Base-by-base conservation (phyloP, 2,797 vertebrate genomes). In the Chaetodon trifasciatus region DNA sequence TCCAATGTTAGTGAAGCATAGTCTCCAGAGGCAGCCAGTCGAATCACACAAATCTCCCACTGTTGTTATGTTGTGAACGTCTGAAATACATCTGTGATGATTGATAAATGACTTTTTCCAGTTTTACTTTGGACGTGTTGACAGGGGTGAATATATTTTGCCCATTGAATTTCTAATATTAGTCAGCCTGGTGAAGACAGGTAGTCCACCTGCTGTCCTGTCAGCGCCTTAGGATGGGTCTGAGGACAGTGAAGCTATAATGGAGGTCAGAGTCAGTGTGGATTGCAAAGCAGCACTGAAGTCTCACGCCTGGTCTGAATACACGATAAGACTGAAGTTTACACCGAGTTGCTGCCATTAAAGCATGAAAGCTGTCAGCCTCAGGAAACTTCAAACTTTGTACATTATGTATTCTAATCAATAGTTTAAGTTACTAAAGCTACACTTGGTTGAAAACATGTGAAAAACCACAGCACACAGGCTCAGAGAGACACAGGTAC, bases 241-340 rank as follows among this genome's bases (percentile, higher is more conserved):
- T 5, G 57, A 61, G 52, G 64, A 77, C 56, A 50, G 47, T 70
- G 8, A 67, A 44, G 56, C 63, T 13, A 21, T 47, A 60, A 21
- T 13, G 2, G 53, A 81, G 19, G 71, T 49, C 17, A 2, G 32
- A 12, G 39, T 19, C 15, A 1, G 13, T 57, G 70, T 56, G 12
- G 35, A 19, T 60, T 35, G 6, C 4, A 47, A 40, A 55, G 12
- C 11, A 23, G 23, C 11, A 9, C 53, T 6, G 13, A n/a, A 4
- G 11, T 19, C 32, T 60, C 53, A 8, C 11, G 37, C 50, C 47
- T 63, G 50, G 44, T 72, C 35, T 49, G 9, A 53, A 35, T 15
- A 47, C 1, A 6, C 4, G 35, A 71, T 12, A 40, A 50, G n/a
- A 21, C 17, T 37, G 2, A 1, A 13, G 39, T 47, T 56, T 28